These are phyloP conservation scores for Agrotis clavis DNA, from an alignment of 2,888 invertebrate species.

Conservation along the genomic window DNA sequence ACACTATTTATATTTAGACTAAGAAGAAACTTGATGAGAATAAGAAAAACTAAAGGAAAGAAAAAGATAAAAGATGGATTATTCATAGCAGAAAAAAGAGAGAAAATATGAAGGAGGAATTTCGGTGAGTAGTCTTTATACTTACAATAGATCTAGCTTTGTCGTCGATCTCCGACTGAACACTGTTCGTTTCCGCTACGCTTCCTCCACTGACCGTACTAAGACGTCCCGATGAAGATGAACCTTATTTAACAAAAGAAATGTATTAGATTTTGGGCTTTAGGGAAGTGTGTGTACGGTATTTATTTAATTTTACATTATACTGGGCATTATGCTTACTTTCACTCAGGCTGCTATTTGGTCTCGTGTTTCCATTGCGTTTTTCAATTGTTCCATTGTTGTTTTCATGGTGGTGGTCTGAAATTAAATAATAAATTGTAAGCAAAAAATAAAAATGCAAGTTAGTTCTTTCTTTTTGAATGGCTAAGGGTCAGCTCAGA, in stretches of 20 bases:
- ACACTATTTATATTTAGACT: not conserved
- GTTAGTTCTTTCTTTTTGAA: not conserved
- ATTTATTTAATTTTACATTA: not conserved
- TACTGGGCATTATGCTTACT: constrained; percentile 75
- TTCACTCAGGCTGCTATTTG: constrained; percentile 88
- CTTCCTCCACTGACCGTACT: constrained; percentile 96
- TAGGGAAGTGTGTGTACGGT: not conserved
- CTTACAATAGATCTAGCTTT: constrained; percentile 90
- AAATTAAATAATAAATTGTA: constrained; percentile 53
- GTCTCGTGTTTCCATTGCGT: constrained; percentile 86
- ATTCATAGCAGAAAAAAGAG: not conserved
- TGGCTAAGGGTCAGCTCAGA: not conserved
- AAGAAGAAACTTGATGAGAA: not conserved
- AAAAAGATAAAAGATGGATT: not conserved
- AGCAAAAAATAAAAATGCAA: constrained; percentile 3
- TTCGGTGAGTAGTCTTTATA: constrained; percentile 39
- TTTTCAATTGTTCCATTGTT: constrained; percentile 85
- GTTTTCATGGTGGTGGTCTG: constrained; percentile 80
- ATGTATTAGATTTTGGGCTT: not conserved
- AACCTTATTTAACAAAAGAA: constrained; percentile 85
- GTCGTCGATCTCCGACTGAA: constrained; percentile 96
- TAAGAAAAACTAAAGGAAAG: not conserved
- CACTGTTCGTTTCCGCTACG: constrained; percentile 95
- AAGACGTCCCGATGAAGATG: constrained; percentile 95
- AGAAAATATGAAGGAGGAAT: not conserved